Evolutionary conservation across 2,797 vertebrate species (phyloP), one percentile per base, ranked within the genome.

Genomic region (Paedocypris micromegethes): DNA sequence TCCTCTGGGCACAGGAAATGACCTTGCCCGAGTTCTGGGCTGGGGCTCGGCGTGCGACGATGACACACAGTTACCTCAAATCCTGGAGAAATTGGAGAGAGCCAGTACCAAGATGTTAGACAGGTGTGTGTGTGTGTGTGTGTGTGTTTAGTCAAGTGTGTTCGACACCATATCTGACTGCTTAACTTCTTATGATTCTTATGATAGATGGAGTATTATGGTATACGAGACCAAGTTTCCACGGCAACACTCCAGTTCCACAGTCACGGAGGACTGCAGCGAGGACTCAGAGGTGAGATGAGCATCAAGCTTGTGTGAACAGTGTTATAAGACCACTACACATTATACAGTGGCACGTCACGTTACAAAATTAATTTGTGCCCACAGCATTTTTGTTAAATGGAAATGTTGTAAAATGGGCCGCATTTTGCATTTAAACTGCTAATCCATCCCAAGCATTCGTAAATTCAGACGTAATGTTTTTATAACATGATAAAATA

Each of bases 81-180:
- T 98, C 71, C 84, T 98, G 81, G 95, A 96, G 80, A 98, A 98
- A 75, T 90, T 98, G 81, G 96, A 98, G 81, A 86, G 96, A 75
- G 95, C 95, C 72, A 96, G 94, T 83, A 98, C 95, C 59, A 98
- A 98, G 89, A 98, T 98, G 95, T 74, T 98, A 60, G 94, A 98
- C 89, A 91, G 95, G 94, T 94, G 70, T 83, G 84, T 61, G 40
- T 46, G 44, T 62, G 55, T 63, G 58, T 6, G 9, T 43, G 58
- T 38, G 3, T 4, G 41, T 48, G 8, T 39, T 2, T 4, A 42
- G 53, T 5, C 0, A 7, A 4, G 4, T 52, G 5, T 5, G 38
- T 9, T 8, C 5, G 41, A 3, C 3, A 7, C 38, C 8, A 40
- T 46, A 1, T 46, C 5, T 46, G 41, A 59, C 5, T 60, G 3